phyloP scores from a whole-genome alignment of 2,888 invertebrate species.

The Mesorhabditis belari region DNA sequence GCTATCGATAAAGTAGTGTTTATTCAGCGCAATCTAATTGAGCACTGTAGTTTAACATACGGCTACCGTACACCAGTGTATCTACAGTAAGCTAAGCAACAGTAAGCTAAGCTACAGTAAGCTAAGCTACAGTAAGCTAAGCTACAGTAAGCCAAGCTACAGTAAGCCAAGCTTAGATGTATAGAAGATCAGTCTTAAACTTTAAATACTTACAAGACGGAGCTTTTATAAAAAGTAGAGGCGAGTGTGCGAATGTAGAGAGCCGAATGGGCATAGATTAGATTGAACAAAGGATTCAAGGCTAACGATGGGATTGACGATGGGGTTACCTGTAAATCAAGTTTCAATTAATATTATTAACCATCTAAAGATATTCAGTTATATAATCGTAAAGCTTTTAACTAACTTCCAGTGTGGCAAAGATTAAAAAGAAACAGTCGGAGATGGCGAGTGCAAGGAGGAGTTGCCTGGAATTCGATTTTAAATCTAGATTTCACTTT shows the following conservation, averaged over 20 bases:
- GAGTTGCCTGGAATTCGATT: constrained; percentile 33
- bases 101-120: too few species aligned
- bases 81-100: too few species aligned
- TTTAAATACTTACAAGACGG: constrained; percentile 47
- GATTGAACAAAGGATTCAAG: constrained; percentile 29
- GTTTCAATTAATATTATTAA: not conserved
- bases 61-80: too few species aligned
- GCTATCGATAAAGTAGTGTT: too few species aligned
- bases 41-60: too few species aligned
- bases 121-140: too few species aligned
- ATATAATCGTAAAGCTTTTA: too few species aligned
- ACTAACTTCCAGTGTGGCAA: constrained; percentile 51
- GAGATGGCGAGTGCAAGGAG: constrained; percentile 48
- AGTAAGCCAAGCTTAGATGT: too few species aligned
- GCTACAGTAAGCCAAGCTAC: too few species aligned
- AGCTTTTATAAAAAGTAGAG: constrained; percentile 52
- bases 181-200: not conserved
- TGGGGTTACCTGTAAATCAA: constrained; percentile 21
- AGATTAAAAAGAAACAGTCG: constrained; percentile 49
- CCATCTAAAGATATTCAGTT: constrained; percentile 3
- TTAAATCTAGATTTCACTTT: not conserved
- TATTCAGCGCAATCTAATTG: too few species aligned
- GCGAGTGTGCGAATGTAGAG: constrained; percentile 48
- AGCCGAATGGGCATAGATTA: constrained; percentile 36
- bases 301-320: constrained; percentile 34